phyloP scores from a whole-genome alignment of 2,888 invertebrate species.

The Drosophila prolongata region DNA sequence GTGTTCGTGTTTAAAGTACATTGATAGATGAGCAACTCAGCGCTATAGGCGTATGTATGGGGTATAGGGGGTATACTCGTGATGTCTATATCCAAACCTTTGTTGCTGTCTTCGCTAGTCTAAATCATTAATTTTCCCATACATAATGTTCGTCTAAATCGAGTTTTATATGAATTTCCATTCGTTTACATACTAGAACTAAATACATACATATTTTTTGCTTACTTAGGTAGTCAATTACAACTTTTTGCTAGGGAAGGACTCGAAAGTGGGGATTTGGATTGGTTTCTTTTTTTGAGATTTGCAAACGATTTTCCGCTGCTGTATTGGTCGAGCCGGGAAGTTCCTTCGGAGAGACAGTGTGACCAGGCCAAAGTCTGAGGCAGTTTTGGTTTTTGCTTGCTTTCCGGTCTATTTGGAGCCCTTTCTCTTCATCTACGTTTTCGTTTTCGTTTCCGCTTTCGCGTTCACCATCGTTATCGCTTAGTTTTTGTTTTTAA shows the following conservation, averaged over 20 bases:
- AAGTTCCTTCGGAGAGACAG: conserved; percentile 34
- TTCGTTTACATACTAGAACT: conserved; percentile 68
- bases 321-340: conserved; percentile 10
- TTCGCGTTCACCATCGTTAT: conserved; percentile 87
- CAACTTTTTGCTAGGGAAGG: conserved; percentile 48
- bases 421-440: conserved; percentile 86
- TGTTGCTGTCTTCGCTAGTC: conserved; percentile 53
- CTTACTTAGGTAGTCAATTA: conserved; percentile 56
- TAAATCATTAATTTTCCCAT: conserved; percentile 68
- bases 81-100: conserved; percentile 69
- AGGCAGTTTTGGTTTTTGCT: conserved; percentile 63
- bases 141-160: conserved; percentile 54
- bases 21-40: conserved; percentile 75
- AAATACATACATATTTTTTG: conserved; percentile 66
- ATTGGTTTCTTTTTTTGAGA: conserved; percentile 26
- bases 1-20: conserved; percentile 57
- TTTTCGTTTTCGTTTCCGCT: conserved; percentile 85
- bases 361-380: conserved; percentile 55
- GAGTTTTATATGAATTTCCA: conserved; percentile 43
- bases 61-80: conserved; percentile 43
- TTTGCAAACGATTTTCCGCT: conserved; percentile 40
- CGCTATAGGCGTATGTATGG: conserved; percentile 42
- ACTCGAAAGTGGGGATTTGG: conserved; percentile 3
- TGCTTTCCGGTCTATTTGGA: conserved; percentile 90
- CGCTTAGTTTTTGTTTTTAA: conserved; percentile 89